Evolutionary conservation across 2,888 invertebrate genomes (phyloP).

Genomic region (Apamea monoglypha): DNA sequence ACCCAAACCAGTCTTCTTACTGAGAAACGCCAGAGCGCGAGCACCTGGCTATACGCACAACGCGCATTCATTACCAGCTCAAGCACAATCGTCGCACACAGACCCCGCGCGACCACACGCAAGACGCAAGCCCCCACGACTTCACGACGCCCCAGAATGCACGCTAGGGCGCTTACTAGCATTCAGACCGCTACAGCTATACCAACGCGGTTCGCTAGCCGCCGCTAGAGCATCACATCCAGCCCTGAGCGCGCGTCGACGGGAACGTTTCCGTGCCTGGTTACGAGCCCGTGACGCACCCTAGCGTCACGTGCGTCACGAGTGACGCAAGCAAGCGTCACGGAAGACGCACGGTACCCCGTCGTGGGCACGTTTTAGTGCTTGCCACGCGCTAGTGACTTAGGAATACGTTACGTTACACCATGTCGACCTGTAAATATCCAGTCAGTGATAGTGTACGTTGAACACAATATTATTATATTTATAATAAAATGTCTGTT

Average conservation of each 20-base stretch:
- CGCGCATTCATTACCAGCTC: slow-evolving; percentile 63
- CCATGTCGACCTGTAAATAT: slow-evolving; percentile 48
- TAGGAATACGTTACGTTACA: slow-evolving; percentile 9
- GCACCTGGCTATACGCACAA: slow-evolving; percentile 77
- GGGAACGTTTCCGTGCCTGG: slow-evolving; percentile 61
- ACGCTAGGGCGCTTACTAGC: slow-evolving; percentile 75
- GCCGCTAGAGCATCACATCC: slow-evolving; percentile 78
- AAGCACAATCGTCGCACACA: slow-evolving; percentile 15
- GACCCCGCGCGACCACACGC: slow-evolving; percentile 59
- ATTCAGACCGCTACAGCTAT: slow-evolving; percentile 81
- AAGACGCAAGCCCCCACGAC: slow-evolving; percentile 70
- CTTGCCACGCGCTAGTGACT: slow-evolving; percentile 20
- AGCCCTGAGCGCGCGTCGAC: slow-evolving; percentile 69
- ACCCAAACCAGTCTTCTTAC: slow-evolving; percentile 81
- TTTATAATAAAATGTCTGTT: slow-evolving; percentile 76
- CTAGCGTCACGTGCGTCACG: slow-evolving; percentile 12
- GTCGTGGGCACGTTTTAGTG: slow-evolving; percentile 51
- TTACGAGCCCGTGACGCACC: slow-evolving; percentile 31
- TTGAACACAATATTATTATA: slow-evolving; percentile 87
- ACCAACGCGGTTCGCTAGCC: slow-evolving; percentile 80
- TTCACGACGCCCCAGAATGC: slow-evolving; percentile 60
- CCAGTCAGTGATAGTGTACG: slow-evolving; percentile 51
- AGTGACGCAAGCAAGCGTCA: slow-evolving; percentile 6
- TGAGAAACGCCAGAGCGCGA: slow-evolving; percentile 79
- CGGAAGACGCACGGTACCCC: slow-evolving; percentile 16